A percentile compares a stretch with the other conserved stretches of the same genome.
Conservation (phyloP, 2,888 invertebrate species). For the Apodemia zela region DNA sequence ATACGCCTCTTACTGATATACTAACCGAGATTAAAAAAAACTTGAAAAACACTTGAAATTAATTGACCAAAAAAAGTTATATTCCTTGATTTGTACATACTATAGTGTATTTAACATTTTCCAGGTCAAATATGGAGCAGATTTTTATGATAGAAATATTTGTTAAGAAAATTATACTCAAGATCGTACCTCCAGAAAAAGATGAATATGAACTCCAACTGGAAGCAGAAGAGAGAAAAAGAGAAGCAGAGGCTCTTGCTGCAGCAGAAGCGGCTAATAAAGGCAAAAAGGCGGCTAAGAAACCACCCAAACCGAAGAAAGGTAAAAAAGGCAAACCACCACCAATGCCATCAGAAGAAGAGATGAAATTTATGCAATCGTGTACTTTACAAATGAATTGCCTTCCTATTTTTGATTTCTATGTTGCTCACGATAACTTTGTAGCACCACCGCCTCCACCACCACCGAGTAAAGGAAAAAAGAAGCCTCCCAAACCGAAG, state of each 20-base stretch:
- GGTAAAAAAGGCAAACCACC: constrained; percentile 59
- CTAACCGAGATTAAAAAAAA: no score
- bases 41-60: no score
- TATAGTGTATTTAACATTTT: neutral
- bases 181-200: constrained; percentile 65
- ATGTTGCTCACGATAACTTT: constrained; percentile 72
- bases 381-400: constrained; percentile 70
- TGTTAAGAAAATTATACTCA: constrained; percentile 64
- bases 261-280: constrained; percentile 51
- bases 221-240: constrained; percentile 56
- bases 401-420: constrained; percentile 66
- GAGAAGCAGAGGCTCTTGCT: constrained; percentile 57
- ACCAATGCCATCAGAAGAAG: constrained; percentile 67
- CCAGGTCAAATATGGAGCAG: constrained; percentile 56
- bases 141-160: constrained; percentile 73
- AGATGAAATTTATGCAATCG: constrained; percentile 70
- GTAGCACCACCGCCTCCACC: constrained; percentile 64
- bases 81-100: neutral
- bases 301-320: constrained; percentile 32
- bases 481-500: neutral
- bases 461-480: constrained; percentile 47
- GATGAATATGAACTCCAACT: constrained; percentile 64
- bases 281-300: constrained; percentile 40
- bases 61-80: no score
- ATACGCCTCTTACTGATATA: no score